A percentile compares a stretch with the other conserved stretches of the same genome.
phyloP scores from a whole-genome alignment of 1,140 invertebrate species.

The Choristoneura fumiferana region DNA sequence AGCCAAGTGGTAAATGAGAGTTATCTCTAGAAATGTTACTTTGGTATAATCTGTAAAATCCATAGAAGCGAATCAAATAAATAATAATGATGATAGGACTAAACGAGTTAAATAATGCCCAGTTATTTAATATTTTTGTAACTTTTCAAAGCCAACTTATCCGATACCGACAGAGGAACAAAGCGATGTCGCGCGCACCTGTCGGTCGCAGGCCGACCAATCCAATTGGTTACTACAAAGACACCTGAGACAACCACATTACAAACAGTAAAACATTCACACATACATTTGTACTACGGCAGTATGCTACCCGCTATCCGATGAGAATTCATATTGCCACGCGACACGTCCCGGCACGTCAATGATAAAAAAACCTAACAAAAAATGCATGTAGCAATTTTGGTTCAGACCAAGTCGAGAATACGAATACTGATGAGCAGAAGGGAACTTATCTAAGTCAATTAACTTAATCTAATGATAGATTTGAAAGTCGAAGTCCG shows the following conservation, averaged over 20 bases:
- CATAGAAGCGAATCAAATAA: no score
- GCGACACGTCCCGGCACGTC: constrained; percentile 44
- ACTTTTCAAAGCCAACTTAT: no score
- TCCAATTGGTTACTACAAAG: constrained; percentile 4
- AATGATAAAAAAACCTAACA: constrained; percentile 47
- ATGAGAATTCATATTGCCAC: constrained; percentile 39
- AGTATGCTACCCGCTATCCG: constrained; percentile 68
- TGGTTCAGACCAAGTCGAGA: constrained; percentile 38
- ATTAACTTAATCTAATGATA: constrained; percentile 33
- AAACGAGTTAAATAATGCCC: no score
- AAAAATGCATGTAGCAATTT: constrained; percentile 59
- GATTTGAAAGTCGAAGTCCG: constrained; percentile 33
- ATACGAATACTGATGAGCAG: constrained; percentile 52
- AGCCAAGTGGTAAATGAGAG: no score
- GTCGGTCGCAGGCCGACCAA: no score
- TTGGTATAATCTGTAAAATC: no score
- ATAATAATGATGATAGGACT: no score
- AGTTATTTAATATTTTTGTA: no score
- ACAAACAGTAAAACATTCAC: constrained; percentile 42
- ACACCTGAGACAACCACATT: constrained; percentile 26
- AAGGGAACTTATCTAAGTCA: constrained; percentile 24
- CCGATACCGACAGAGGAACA: no score
- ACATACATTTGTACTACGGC: constrained; percentile 74
- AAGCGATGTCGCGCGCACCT: no score
- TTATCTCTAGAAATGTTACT: no score